phyloP scores from a whole-genome alignment of 2,113 vertebrate species.

The Gobius niger region DNA sequence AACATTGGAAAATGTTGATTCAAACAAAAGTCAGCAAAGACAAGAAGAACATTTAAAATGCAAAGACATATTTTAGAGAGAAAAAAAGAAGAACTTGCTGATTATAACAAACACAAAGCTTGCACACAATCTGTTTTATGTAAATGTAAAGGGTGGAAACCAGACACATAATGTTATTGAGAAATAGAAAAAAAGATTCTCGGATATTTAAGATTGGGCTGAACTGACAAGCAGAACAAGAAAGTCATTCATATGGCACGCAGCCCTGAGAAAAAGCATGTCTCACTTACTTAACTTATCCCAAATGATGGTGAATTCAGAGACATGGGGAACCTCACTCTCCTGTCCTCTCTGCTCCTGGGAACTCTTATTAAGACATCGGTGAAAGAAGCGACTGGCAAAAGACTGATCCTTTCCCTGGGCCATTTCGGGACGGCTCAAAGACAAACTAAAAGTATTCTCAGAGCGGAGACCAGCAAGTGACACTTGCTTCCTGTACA shows the following conservation, averaged over 20 bases:
- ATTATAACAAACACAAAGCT: too few relatives aligned
- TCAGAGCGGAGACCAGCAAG: slow-evolving; percentile 61
- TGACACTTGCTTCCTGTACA: slow-evolving; percentile 87
- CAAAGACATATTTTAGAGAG: not conserved
- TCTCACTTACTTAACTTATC: slow-evolving; percentile 89
- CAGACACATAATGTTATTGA: not conserved
- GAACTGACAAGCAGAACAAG: not conserved
- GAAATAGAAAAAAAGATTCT: not conserved
- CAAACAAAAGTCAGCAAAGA: slow-evolving; percentile 34
- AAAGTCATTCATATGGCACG: slow-evolving; percentile 8
- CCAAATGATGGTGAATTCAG: slow-evolving; percentile 83
- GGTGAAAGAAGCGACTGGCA: slow-evolving; percentile 87
- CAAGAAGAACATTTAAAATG: not conserved
- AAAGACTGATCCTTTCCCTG: slow-evolving; percentile 85
- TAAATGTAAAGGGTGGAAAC: slow-evolving; percentile 1
- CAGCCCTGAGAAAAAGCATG: slow-evolving; percentile 14
- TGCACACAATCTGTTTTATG: not conserved
- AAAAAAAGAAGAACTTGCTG: too few relatives aligned
- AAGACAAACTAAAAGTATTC: slow-evolving; percentile 60
- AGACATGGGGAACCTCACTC: slow-evolving; percentile 79
- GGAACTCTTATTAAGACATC: slow-evolving; percentile 82
- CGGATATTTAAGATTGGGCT: not conserved
- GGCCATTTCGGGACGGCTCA: slow-evolving; percentile 78
- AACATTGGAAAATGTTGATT: slow-evolving; percentile 56
- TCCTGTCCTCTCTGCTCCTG: slow-evolving; percentile 82